Evolutionary conservation across 2,113 vertebrate species (phyloP).

Genomic region (Otolemur garnettii): DNA sequence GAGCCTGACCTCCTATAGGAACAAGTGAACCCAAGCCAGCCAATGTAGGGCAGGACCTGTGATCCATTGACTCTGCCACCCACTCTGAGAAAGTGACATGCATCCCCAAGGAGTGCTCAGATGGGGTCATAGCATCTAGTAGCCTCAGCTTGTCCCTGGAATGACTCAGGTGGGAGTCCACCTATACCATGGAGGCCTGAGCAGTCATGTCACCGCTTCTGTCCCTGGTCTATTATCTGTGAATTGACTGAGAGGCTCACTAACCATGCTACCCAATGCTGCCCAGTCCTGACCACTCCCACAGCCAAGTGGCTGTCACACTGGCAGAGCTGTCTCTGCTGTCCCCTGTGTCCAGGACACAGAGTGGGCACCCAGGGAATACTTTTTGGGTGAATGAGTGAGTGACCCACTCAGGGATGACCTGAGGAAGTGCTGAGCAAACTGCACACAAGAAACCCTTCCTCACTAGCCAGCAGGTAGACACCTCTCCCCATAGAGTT

Average conservation of each 20-base stretch:
- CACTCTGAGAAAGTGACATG: not conserved
- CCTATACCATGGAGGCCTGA: not conserved
- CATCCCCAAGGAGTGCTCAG: not conserved
- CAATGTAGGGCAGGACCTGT: not conserved
- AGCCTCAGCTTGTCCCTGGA: not conserved
- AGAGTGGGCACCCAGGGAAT: not conserved
- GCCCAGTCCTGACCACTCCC: not conserved
- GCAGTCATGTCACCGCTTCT: accelerated
- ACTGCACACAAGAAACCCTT: not conserved
- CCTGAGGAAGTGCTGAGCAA: not conserved
- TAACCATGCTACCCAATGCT: not conserved
- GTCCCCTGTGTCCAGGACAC: not conserved
- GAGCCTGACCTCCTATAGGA: not conserved
- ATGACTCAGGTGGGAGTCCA: not conserved
- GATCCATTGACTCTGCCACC: not conserved
- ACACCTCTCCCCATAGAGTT: not conserved
- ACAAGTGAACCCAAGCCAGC: not conserved
- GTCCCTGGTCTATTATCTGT: not conserved
- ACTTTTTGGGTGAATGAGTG: not conserved
- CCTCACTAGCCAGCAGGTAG: accelerated
- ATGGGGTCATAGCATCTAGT: not conserved
- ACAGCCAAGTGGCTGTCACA: not conserved
- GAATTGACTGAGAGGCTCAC: not conserved
- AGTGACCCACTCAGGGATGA: not conserved
- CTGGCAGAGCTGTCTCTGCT: not conserved